Conservation (phyloP, 2,113 vertebrate species). For the Hippocampus abdominalis region DNA sequence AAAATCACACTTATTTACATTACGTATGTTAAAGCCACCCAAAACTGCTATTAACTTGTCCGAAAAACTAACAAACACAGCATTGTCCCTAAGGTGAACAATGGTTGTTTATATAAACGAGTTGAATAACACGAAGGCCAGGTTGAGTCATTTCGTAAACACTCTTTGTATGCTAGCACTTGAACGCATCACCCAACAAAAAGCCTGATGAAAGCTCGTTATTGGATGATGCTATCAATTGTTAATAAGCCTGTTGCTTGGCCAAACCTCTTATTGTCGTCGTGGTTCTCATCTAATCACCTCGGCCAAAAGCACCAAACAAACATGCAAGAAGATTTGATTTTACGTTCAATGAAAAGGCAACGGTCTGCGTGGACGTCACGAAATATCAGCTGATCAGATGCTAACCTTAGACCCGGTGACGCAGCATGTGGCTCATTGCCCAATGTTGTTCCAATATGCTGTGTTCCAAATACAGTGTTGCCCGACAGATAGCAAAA, state of each 20-base stretch:
- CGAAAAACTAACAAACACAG: not conserved
- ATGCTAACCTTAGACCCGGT: no score
- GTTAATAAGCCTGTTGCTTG: not conserved
- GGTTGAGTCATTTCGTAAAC: not conserved
- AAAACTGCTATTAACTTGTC: not conserved
- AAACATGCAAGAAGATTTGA: not conserved
- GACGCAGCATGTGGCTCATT: no score
- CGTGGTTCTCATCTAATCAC: no score
- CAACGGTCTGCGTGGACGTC: not conserved
- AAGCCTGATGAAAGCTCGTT: not conserved
- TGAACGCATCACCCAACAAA: not conserved
- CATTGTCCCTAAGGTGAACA: not conserved
- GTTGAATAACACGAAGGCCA: not conserved
- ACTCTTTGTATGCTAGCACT: not conserved
- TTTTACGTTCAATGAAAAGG: not conserved
- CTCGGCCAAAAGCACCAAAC: not conserved
- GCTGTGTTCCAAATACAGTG: no score
- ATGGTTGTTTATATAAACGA: not conserved
- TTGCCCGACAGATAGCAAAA: no score
- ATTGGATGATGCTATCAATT: not conserved
- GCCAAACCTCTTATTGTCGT: not conserved
- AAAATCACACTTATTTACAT: no score
- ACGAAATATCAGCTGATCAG: no score
- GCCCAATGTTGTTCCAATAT: no score
- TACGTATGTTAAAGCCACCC: not conserved